phyloP scores from a whole-genome alignment of 2,888 invertebrate species.

The Pterostichus madidus region DNA sequence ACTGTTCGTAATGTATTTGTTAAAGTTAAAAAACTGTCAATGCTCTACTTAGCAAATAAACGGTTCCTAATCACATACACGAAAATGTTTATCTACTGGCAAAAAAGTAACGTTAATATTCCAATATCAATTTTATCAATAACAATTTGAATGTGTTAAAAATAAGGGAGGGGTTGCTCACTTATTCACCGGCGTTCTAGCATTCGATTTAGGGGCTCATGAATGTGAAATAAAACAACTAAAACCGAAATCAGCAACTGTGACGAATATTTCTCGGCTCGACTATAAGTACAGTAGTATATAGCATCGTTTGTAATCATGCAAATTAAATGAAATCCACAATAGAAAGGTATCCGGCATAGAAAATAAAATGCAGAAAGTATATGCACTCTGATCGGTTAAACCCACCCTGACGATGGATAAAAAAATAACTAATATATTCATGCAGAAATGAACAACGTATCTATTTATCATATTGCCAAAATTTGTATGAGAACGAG shows the following conservation, averaged over 20 bases:
- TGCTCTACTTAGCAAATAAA: conserved; percentile 25
- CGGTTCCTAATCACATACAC: not conserved
- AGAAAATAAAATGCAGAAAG: conserved; percentile 46
- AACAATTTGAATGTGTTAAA: conserved; percentile 36
- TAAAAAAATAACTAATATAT: conserved; percentile 7
- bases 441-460: conserved; percentile 2
- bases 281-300: not conserved
- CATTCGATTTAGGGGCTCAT: conserved; percentile 31
- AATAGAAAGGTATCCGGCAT: conserved; percentile 49
- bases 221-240: conserved; percentile 1
- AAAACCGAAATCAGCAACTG: conserved; percentile 17
- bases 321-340: conserved; percentile 60
- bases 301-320: conserved; percentile 47
- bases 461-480: conserved; percentile 50
- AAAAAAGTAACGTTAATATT: not conserved
- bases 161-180: conserved; percentile 62
- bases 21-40: conserved; percentile 23
- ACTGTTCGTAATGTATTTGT: not conserved
- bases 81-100: too few species aligned
- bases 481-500: conserved; percentile 52
- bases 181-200: conserved; percentile 38
- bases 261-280: not conserved
- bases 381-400: conserved; percentile 44
- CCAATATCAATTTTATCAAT: conserved; percentile 13
- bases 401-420: conserved; percentile 58